phyloP scores from a whole-genome alignment of 1,140 invertebrate genomes.

The Stratiolaelaps scimitus region DNA sequence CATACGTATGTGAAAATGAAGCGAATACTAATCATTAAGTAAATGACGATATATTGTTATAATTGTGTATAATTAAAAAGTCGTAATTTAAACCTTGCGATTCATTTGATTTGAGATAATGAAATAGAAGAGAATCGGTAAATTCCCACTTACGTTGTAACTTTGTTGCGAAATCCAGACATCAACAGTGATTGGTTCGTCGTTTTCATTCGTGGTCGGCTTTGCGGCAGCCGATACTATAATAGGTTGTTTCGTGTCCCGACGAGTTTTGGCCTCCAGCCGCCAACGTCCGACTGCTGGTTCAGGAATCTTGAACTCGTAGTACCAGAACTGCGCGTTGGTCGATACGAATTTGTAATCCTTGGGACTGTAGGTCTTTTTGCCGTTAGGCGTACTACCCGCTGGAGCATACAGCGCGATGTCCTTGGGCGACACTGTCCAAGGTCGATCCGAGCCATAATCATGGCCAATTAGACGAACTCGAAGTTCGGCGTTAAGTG shows the following conservation, averaged over 20 bases:
- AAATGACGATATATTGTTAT: too few relatives aligned
- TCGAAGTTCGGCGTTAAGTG: slow-evolving; percentile 9
- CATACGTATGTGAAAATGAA: too few relatives aligned
- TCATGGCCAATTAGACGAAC: slow-evolving; percentile 18
- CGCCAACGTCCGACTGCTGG: slow-evolving; percentile 1
- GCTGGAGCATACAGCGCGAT: background rate
- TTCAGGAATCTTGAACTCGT: slow-evolving; percentile 23
- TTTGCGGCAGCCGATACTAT: slow-evolving; percentile 10
- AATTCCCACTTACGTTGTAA: background rate
- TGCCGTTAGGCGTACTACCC: background rate
- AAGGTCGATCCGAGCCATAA: slow-evolving; percentile 18
- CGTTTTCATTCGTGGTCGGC: slow-evolving; percentile 9
- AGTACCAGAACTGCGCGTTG: slow-evolving; percentile 16
- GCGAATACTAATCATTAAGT: too few relatives aligned
- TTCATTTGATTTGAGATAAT: too few relatives aligned
- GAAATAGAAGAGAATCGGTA: too few relatives aligned
- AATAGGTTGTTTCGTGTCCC: slow-evolving; percentile 17
- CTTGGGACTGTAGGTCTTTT: slow-evolving; percentile 11
- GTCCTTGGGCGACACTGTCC: slow-evolving; percentile 19
- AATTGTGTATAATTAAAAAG: too few relatives aligned
- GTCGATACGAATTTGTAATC: slow-evolving; percentile 22
- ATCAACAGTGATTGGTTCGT: slow-evolving; percentile 13
- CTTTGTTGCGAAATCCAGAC: slow-evolving; percentile 23
- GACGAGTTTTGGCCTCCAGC: slow-evolving; percentile 15
- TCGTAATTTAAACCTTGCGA: too few relatives aligned